phyloP scores from a whole-genome alignment of 92 coral and sea anemone species.

The Paragorgia papillata region DNA sequence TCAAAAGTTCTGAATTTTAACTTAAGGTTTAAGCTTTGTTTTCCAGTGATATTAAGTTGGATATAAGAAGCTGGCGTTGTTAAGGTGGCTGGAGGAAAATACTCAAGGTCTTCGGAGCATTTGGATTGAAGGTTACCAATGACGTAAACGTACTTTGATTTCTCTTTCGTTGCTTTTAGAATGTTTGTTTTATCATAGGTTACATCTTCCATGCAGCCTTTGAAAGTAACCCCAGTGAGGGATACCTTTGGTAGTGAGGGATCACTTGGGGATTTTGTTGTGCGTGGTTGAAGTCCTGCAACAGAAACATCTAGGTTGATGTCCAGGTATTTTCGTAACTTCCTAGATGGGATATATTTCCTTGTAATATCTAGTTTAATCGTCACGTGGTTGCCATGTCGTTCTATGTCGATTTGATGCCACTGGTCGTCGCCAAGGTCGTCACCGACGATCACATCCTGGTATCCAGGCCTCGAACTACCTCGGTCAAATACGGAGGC shows the following conservation, averaged over 20 bases:
- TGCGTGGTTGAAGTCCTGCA: constrained; percentile 53
- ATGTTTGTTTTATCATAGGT: constrained; percentile 49
- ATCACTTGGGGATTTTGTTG: constrained; percentile 2
- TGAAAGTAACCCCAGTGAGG: constrained; percentile 49
- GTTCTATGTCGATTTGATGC: constrained; percentile 79
- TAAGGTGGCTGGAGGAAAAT: constrained; percentile 68
- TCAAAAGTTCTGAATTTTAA: constrained; percentile 84
- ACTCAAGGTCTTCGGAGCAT: constrained; percentile 18
- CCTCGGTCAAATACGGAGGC: constrained; percentile 60
- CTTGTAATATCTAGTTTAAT: constrained; percentile 66
- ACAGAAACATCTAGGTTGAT: constrained; percentile 61
- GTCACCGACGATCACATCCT: constrained; percentile 54
- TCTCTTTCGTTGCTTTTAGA: constrained; percentile 47
- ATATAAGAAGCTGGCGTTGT: constrained; percentile 65
- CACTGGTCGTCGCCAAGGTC: constrained; percentile 76
- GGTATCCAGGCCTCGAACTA: constrained; percentile 55
- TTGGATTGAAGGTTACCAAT: constrained; percentile 27
- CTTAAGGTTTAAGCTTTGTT: constrained; percentile 42
- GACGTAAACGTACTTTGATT: constrained; percentile 47
- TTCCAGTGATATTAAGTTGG: constrained; percentile 13
- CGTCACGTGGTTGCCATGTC: constrained; percentile 35
- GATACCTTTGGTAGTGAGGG: constrained; percentile 38
- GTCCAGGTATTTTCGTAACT: constrained; percentile 31
- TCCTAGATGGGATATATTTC: constrained; percentile 41
- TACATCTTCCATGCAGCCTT: constrained; percentile 79